Conservation (phyloP, 2,888 invertebrate species). For the Lysandra coridon region DNA sequence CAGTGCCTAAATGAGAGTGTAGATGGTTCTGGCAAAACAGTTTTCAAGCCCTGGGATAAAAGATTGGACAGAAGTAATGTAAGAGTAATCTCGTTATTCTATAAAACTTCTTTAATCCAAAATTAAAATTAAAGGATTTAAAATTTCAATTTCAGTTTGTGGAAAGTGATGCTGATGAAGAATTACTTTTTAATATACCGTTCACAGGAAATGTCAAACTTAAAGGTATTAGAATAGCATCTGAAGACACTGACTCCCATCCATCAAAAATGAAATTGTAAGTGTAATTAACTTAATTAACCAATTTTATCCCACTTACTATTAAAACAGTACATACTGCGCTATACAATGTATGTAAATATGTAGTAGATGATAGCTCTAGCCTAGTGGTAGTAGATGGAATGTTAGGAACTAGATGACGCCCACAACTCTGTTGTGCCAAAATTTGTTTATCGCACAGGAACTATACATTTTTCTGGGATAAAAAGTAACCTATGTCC, state of each 20-base stretch:
- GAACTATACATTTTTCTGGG: too few relatives aligned
- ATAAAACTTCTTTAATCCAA: not conserved
- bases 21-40: conserved; percentile 92
- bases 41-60: conserved; percentile 96
- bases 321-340: too few relatives aligned
- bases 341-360: not conserved
- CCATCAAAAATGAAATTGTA: conserved; percentile 94
- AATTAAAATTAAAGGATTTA: not conserved
- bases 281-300: conserved; percentile 56
- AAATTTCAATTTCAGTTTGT: conserved; percentile 85
- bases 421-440: too few relatives aligned
- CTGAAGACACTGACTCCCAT: conserved; percentile 92
- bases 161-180: conserved; percentile 97
- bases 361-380: not conserved
- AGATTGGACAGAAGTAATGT: conserved; percentile 89
- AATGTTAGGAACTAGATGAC: too few relatives aligned
- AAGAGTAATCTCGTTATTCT: conserved; percentile 44
- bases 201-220: conserved; percentile 97
- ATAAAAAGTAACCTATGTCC: too few relatives aligned
- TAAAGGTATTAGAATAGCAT: conserved; percentile 94
- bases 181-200: conserved; percentile 97
- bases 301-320: too few relatives aligned
- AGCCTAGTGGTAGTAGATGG: too few relatives aligned
- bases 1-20: conserved; percentile 94
- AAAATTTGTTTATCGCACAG: too few relatives aligned